phyloP scores from a whole-genome alignment of 2,888 invertebrate species.

The Lymantria monacha region DNA sequence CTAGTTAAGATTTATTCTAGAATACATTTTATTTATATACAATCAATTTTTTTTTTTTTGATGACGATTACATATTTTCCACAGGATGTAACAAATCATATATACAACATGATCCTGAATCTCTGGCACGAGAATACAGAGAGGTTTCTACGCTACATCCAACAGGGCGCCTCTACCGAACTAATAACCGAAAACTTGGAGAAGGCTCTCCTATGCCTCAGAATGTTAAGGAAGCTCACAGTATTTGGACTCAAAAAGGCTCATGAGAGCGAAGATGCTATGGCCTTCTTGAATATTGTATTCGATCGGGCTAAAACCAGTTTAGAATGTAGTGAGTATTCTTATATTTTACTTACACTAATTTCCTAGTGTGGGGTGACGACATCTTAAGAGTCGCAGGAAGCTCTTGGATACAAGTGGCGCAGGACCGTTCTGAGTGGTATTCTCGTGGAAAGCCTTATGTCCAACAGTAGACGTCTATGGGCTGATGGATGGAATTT shows the following conservation, averaged over 20 bases:
- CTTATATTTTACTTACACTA: background rate
- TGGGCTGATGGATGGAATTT: no score
- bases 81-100: slow-evolving; percentile 88
- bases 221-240: slow-evolving; percentile 91
- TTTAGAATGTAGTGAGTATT: slow-evolving; percentile 90
- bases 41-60: no score
- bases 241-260: slow-evolving; percentile 92
- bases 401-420: no score
- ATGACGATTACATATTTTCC: slow-evolving; percentile 8
- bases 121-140: slow-evolving; percentile 91
- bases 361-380: no score
- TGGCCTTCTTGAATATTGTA: slow-evolving; percentile 89
- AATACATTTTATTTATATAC: no score
- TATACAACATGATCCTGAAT: slow-evolving; percentile 88
- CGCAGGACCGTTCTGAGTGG: no score
- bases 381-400: no score
- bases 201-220: slow-evolving; percentile 89
- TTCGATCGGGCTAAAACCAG: slow-evolving; percentile 90
- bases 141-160: slow-evolving; percentile 85
- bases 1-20: no score
- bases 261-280: slow-evolving; percentile 87
- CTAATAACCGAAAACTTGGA: slow-evolving; percentile 87
- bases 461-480: no score
- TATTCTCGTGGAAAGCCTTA: no score
- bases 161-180: slow-evolving; percentile 81